Percentiles rank a stretch among this genome's conserved stretches.
phyloP scores from a whole-genome alignment of 2,888 invertebrate species.

The Ornithoptera alexandrae region DNA sequence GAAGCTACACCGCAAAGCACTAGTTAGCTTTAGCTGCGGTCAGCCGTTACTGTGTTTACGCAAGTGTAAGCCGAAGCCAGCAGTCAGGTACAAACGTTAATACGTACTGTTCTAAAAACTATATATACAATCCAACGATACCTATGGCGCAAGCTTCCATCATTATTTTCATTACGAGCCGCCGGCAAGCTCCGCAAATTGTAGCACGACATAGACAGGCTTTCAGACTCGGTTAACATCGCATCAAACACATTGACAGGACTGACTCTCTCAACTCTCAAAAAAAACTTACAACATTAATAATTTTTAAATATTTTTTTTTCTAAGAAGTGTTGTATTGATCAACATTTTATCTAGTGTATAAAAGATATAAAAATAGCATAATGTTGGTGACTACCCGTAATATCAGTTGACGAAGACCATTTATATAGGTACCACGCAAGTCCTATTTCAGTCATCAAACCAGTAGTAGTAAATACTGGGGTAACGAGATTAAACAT shows the following conservation, averaged over 20 bases:
- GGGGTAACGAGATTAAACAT: no score
- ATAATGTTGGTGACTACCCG: no score
- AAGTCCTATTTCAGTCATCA: no score
- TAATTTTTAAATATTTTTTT: no score
- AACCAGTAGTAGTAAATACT: no score
- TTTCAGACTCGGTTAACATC: constrained; percentile 20
- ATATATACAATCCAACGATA: constrained; percentile 27
- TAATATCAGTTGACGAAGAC: no score
- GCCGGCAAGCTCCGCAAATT: constrained; percentile 50
- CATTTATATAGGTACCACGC: no score
- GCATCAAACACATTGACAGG: background rate
- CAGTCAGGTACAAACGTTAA: constrained; percentile 61
- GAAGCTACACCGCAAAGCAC: constrained; percentile 6
- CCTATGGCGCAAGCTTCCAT: constrained; percentile 70
- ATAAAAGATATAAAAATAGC: no score
- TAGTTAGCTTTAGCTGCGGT: constrained; percentile 29
- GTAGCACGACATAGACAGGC: constrained; percentile 50
- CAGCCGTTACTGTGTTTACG: constrained; percentile 66
- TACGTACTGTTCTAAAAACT: constrained; percentile 1
- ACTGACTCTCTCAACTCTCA: background rate
- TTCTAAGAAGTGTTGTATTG: no score
- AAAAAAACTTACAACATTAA: background rate
- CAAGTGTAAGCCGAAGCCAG: constrained; percentile 56
- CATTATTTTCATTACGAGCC: constrained; percentile 71
- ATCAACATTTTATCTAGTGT: no score